These are phyloP conservation scores for Dendrophyllia cribrosa DNA, from an alignment of 64 coral and sea anemone species.

Conservation along the genomic window DNA sequence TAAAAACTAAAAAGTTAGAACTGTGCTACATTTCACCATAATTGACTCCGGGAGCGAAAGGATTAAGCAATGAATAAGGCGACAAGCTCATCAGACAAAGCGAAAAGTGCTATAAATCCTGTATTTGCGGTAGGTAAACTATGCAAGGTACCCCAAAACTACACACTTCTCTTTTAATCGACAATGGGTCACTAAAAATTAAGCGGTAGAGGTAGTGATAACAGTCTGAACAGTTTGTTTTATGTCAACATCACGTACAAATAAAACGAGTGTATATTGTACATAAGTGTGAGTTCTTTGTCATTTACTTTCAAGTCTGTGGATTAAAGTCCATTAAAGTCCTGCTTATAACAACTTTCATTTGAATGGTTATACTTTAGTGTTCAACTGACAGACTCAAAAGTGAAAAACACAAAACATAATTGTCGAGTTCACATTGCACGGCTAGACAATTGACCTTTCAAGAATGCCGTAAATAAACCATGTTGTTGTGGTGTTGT, in stretches of 20 bases:
- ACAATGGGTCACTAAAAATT: not conserved
- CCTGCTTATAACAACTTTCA: not conserved
- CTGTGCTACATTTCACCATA: no score
- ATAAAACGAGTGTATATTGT: not conserved
- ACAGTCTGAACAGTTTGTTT: slow-evolving; percentile 5
- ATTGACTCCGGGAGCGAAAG: no score
- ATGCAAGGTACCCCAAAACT: no score
- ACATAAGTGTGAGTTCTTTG: not conserved
- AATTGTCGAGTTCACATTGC: no score
- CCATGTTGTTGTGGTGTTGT: not conserved
- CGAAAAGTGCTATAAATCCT: no score
- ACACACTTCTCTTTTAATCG: not conserved
- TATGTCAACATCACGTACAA: slow-evolving; percentile 19
- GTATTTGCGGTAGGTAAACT: no score
- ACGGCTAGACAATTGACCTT: not conserved
- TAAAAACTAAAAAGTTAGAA: no score
- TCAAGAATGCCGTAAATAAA: not conserved
- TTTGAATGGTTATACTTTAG: not conserved
- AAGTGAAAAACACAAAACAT: no score
- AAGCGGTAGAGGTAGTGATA: not conserved
- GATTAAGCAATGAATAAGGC: no score
- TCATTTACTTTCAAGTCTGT: not conserved
- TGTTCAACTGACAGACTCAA: not conserved
- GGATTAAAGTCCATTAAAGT: not conserved
- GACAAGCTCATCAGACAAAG: no score